Percentiles rank a stretch among this genome's conserved stretches.
These are phyloP conservation scores for Simalia tracyae DNA, from an alignment of 2,797 vertebrate species.

Conservation along the genomic window DNA sequence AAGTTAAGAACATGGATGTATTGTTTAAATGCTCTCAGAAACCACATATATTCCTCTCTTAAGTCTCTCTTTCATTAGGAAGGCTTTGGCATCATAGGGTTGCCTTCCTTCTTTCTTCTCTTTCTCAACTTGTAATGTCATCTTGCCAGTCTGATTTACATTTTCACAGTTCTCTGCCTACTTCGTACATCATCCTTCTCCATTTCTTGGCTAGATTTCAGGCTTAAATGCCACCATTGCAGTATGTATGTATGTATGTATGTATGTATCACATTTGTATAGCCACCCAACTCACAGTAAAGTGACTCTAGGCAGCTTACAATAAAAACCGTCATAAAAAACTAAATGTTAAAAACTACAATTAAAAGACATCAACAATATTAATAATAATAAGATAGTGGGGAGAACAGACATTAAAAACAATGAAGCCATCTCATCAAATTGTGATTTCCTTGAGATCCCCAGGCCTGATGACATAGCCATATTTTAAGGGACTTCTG, in stretches of 20 bases:
- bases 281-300: not conserved
- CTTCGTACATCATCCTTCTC: not conserved
- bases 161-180: not conserved
- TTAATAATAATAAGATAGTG: not conserved
- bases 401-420: not conserved
- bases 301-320: not conserved
- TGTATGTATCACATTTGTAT: not conserved
- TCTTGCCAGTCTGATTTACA: not conserved
- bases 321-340: not conserved
- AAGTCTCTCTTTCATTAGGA: not conserved
- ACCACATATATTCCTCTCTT: not conserved
- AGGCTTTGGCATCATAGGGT: not conserved
- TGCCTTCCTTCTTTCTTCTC: not conserved
- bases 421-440: not conserved
- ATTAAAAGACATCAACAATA: not conserved
- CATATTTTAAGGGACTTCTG: not conserved
- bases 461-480: not conserved
- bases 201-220: not conserved
- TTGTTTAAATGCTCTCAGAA: not conserved
- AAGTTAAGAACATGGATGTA: not conserved
- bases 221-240: not conserved
- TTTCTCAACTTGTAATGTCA: not conserved
- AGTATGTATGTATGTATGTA: too few relatives aligned
- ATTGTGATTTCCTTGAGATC: not conserved
- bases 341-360: not conserved